These are phyloP conservation scores for Timandra comae DNA, from an alignment of 2,888 invertebrate genomes.

Conservation along the genomic window DNA sequence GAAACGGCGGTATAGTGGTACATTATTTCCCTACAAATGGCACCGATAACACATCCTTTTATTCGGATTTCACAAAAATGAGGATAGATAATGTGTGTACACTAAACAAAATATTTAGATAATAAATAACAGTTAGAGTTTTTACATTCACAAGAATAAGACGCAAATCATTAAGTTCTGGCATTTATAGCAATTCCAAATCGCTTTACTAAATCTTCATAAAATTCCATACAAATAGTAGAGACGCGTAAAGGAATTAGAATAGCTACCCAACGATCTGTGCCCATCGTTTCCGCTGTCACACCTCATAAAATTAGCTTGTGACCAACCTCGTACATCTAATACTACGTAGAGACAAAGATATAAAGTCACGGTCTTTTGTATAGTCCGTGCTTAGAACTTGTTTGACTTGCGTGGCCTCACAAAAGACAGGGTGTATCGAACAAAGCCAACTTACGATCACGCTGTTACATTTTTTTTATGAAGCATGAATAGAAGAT, in stretches of 20 bases:
- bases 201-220: no score
- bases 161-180: no score
- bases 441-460: conserved; percentile 34
- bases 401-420: conserved; percentile 41
- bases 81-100: no score
- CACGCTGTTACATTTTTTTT: conserved; percentile 41
- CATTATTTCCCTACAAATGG: conserved; percentile 38
- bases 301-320: conserved; percentile 15
- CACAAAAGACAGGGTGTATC: conserved; percentile 38
- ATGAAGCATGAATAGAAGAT: conserved; percentile 44
- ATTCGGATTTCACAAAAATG: no score
- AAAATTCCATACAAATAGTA: no score
- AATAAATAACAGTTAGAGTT: no score
- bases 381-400: conserved; percentile 44
- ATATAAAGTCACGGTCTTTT: conserved; percentile 39
- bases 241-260: no score
- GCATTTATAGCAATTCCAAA: no score
- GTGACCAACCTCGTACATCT: conserved; percentile 20
- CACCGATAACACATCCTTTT: conserved; percentile 48
- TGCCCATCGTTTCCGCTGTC: neutral
- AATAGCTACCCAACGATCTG: no score
- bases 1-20: conserved; percentile 26
- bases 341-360: no score
- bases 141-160: no score
- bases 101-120: no score